Base-by-base conservation (phyloP, 2,797 vertebrate genomes). In the Falco concolor region DNA sequence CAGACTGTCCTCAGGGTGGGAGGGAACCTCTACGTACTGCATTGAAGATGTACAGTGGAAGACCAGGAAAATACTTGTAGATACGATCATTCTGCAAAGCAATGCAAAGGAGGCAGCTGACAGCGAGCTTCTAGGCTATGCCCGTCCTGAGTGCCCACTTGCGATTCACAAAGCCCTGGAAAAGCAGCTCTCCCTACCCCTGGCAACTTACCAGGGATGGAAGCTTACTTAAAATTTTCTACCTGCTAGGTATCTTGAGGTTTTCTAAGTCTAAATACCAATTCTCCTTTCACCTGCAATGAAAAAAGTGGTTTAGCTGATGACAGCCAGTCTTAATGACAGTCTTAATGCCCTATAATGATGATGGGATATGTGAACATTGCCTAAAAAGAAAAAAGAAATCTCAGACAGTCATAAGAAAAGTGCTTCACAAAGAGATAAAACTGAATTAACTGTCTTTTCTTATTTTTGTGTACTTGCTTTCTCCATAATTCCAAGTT, bases 101-200 rank as follows among this genome's bases (percentile, higher is more conserved):
- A 49, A 34, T 12, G 57, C 9, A 27, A 72, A 45, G 32, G 50
- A 8, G 19, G 22, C 1, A 7, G 10, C 23, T 52, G 18, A 54
- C 0, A 34, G 10, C 0, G 0, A 80, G 24, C 12, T 73, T 82
- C 59, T 27, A 54, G 67, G 30, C 6, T 30, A 8, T 10, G 15
- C 9, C 6, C 32, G 42, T 81, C 18, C 61, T 4, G 2, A 47
- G 64, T 8, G 6, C 9, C 27, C 12, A 10, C 9, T 3, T 57
- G 34, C 1, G 5, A 63, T 38, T 44, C n/a, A 40, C 21, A 72
- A 50, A 69, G 30, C 47, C 10, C 11, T 72, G 36, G 54, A 38
- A 87, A 89, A 61, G 42, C 27, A 32, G 5, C 42, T 60, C 25
- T 64, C 12, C 12, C 28, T 13, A 4, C 34, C 82, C 42, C 42